A percentile compares a stretch with the other conserved stretches of the same genome.
Conservation (phyloP, 1,140 invertebrate genomes). For the Agraylea sexmaculata region DNA sequence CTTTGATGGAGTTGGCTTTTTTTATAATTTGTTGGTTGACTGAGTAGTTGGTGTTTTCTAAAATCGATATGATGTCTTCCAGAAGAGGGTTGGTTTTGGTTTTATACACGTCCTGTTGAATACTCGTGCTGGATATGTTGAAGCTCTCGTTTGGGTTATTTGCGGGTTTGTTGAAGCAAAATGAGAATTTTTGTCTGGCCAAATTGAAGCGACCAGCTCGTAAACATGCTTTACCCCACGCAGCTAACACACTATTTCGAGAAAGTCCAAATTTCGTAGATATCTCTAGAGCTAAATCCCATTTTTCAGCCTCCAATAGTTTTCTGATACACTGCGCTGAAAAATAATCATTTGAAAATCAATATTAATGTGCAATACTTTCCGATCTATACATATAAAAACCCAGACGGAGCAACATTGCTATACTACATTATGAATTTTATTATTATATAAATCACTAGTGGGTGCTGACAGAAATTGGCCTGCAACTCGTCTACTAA, state of each 20-base stretch:
- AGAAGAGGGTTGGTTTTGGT: constrained; percentile 45
- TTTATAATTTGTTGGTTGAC: constrained; percentile 33
- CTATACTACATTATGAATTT: neutral
- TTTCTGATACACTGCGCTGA: constrained; percentile 35
- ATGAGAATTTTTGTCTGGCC: constrained; percentile 56
- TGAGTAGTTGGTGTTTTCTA: constrained; percentile 45
- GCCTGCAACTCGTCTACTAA: too few relatives aligned
- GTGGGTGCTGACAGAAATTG: neutral
- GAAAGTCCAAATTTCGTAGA: constrained; percentile 76
- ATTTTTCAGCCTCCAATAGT: constrained; percentile 68
- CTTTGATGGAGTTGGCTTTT: constrained; percentile 36
- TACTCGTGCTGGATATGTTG: constrained; percentile 22
- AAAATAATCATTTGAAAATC: constrained; percentile 10
- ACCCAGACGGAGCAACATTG: neutral
- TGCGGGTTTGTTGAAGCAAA: constrained; percentile 40
- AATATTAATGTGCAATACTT: neutral
- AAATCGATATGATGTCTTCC: constrained; percentile 53
- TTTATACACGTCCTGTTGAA: constrained; percentile 12
- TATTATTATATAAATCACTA: neutral
- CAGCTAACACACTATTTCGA: constrained; percentile 65
- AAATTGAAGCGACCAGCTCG: constrained; percentile 61
- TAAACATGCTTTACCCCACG: constrained; percentile 76
- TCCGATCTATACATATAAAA: neutral
- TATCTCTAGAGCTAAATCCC: constrained; percentile 72
- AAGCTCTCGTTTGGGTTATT: constrained; percentile 10